phyloP scores from a whole-genome alignment of 2,797 vertebrate genomes.

The Manis pentadactyla region DNA sequence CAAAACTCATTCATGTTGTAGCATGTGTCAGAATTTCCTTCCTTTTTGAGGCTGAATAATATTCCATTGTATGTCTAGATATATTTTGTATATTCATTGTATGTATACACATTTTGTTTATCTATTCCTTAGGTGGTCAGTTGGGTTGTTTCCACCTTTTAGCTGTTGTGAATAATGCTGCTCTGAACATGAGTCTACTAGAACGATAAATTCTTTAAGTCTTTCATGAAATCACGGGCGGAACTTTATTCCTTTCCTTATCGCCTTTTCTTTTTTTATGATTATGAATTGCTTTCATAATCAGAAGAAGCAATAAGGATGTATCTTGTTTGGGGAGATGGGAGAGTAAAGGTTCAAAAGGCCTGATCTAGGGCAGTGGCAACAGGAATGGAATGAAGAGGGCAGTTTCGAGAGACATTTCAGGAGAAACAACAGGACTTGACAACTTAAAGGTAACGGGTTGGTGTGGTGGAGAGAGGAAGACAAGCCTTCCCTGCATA shows the following conservation, averaged over 20 bases:
- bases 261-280: conserved; percentile 1
- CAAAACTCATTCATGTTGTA: not conserved
- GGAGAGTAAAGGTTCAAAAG: not conserved
- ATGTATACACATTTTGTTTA: not conserved
- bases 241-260: conserved; percentile 34
- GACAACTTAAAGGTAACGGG: not conserved
- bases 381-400: not conserved
- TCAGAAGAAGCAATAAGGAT: conserved; percentile 25
- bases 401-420: not conserved
- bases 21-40: not conserved
- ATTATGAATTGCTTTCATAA: conserved; percentile 27
- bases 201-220: conserved; percentile 1
- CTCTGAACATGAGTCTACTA: not conserved
- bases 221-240: not conserved
- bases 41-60: not conserved
- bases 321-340: not conserved
- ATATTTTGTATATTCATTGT: not conserved
- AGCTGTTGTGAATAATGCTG: not conserved
- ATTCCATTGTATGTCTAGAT: not conserved
- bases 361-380: not conserved
- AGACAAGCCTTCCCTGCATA: not conserved
- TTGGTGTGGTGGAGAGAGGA: not conserved
- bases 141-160: not conserved
- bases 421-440: not conserved
- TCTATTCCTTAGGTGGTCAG: not conserved